These are phyloP conservation scores for Prosopocoilus inquinatus DNA, from an alignment of 2,888 invertebrate genomes.

Conservation along the genomic window DNA sequence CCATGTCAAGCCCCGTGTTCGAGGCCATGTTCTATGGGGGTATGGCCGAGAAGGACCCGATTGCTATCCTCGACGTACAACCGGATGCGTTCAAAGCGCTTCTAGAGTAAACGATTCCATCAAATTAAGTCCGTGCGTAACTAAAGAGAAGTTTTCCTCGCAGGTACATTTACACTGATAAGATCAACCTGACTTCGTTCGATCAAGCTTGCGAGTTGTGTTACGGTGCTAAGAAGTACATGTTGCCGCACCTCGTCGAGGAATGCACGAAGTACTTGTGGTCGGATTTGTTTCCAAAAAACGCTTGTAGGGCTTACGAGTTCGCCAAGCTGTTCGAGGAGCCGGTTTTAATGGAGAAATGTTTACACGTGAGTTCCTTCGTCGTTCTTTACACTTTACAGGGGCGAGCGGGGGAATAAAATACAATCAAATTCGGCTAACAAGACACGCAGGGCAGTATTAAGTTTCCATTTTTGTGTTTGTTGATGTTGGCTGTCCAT, in stretches of 20 bases:
- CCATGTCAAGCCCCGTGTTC: conserved; percentile 86
- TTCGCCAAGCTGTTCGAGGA: conserved; percentile 85
- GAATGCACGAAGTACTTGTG: conserved; percentile 82
- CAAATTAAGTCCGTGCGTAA: too few species aligned
- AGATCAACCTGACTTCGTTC: conserved; percentile 75
- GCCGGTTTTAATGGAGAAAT: conserved; percentile 76
- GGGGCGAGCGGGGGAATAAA: background rate
- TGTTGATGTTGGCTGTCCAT: too few species aligned
- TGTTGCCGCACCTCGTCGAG: conserved; percentile 79
- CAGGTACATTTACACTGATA: conserved; percentile 81
- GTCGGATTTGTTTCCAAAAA: conserved; percentile 75
- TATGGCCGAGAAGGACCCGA: conserved; percentile 75
- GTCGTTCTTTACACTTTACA: too few species aligned
- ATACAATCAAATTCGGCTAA: conserved; percentile 2
- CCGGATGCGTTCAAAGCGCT: conserved; percentile 82
- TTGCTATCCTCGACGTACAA: conserved; percentile 79
- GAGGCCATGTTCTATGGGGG: conserved; percentile 87
- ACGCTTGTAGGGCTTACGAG: conserved; percentile 82
- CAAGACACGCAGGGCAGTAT: too few species aligned
- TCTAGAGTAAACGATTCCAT: conserved; percentile 61
- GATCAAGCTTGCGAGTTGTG: conserved; percentile 85
- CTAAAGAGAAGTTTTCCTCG: conserved; percentile 34
- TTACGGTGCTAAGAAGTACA: conserved; percentile 86
- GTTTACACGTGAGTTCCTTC: conserved; percentile 62
- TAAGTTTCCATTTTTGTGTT: too few species aligned